Conservation (phyloP, 2,797 vertebrate genomes). For the Fistularia commersonii region DNA sequence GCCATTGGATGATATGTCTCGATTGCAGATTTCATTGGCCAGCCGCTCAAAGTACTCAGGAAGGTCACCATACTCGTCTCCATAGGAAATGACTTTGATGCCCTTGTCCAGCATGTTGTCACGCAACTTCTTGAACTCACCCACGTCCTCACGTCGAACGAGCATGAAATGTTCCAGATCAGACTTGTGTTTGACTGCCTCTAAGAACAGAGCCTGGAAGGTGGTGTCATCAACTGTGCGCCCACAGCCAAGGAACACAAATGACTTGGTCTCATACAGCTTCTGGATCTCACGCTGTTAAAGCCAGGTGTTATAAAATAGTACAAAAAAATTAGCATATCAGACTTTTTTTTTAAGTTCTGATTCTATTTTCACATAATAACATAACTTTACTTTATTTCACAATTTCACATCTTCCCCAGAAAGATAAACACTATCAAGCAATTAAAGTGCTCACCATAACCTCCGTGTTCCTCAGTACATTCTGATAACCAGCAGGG, state of each 20-base stretch:
- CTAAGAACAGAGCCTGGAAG: conserved; percentile 93
- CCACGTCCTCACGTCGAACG: conserved; percentile 89
- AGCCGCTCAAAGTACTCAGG: conserved; percentile 92
- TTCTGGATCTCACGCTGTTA: conserved; percentile 94
- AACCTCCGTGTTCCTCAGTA: conserved; percentile 92
- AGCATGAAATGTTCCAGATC: conserved; percentile 98
- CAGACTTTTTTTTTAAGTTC: too few species aligned
- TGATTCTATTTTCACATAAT: too few species aligned
- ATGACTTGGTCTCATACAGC: conserved; percentile 92
- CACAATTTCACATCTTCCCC: background rate
- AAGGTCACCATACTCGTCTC: conserved; percentile 86
- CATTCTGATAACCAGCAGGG: conserved; percentile 94
- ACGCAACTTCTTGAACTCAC: conserved; percentile 93
- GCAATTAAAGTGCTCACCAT: conserved; percentile 79
- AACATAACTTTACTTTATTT: too few species aligned
- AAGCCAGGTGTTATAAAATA: conserved; percentile 1
- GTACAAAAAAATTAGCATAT: background rate
- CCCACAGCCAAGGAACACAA: conserved; percentile 93
- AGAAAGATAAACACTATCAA: background rate
- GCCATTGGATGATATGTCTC: conserved; percentile 69
- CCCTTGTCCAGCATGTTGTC: conserved; percentile 98
- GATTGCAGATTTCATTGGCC: conserved; percentile 85
- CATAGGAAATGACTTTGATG: conserved; percentile 95
- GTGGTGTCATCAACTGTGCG: conserved; percentile 95
- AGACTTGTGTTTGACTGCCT: conserved; percentile 94